Base-by-base conservation (phyloP, 2,888 invertebrate genomes). In the Macrophya alboannulata region DNA sequence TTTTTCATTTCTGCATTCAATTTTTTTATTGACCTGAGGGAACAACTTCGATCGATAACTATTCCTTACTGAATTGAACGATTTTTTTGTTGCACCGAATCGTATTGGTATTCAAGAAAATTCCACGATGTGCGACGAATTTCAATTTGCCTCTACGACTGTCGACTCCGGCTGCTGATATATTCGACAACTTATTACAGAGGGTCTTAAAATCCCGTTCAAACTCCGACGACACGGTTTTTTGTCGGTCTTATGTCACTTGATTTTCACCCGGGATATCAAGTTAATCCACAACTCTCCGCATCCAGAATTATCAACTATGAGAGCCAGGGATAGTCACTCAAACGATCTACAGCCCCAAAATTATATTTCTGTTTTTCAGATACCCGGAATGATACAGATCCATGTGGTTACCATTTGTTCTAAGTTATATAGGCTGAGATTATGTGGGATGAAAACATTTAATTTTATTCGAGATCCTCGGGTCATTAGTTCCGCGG, bases 51-150 rank as follows among this genome's bases (percentile, higher is more conserved):
- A 68, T 17, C 25, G 37, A 15, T 10, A 17, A 68, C 37, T 62
- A 62, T 31, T 62, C 12, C 21, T 10, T 31, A 3, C 31, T 62
- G 62, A 5, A 62, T 55, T 55, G n/a, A n/a, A n/a, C 17, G 62
- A 62, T 25, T 9, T 25, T 68, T 17, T 37, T 6, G 68, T 37
- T 37, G 12, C 68, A 31, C 68, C 4, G 10, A 45, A 74, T 45
- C 10, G 72, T 74, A 74, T 74, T 74, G 8, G 43, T 74, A 74
- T 74, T 45, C 21, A 45, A 74, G n/a, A 45, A 74, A 74, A 74
- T 74, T 43, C 12, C 72, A 31, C 31, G 21, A 55, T 55, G 15
- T 17, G 17, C 51, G 25, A 12, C 45, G 25, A 31, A 77, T 51
- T 77, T 55, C 77, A 48, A 77, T 31, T 37, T 21, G 25, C 17